Conservation (phyloP, 2,113 vertebrate genomes). For the Oryzias melastigma region DNA sequence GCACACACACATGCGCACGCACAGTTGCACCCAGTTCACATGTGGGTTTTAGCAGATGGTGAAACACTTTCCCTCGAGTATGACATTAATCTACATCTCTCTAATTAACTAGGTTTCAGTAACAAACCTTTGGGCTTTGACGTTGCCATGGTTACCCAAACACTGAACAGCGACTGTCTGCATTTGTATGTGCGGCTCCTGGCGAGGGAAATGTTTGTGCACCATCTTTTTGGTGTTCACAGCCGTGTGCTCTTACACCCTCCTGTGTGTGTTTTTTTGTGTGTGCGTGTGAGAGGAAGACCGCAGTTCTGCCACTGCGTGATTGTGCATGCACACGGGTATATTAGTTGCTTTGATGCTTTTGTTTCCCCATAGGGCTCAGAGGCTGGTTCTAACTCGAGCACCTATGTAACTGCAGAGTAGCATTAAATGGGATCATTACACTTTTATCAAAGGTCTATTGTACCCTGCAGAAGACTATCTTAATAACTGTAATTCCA, state of each 20-base stretch:
- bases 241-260: constrained; percentile 7
- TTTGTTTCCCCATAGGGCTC: constrained; percentile 47
- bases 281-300: constrained; percentile 13
- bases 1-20: neutral
- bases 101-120: constrained; percentile 81
- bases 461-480: constrained; percentile 32
- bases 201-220: constrained; percentile 29
- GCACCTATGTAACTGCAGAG: constrained; percentile 30
- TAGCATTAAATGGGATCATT: constrained; percentile 33
- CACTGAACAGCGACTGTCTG: constrained; percentile 56
- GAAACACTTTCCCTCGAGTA: constrained; percentile 73
- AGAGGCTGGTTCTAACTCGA: constrained; percentile 44
- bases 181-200: constrained; percentile 37
- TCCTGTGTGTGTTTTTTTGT: neutral
- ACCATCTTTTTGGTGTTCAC: constrained; percentile 11
- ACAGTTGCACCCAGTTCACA: constrained; percentile 24
- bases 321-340: constrained; percentile 58
- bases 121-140: constrained; percentile 80
- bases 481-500: constrained; percentile 35
- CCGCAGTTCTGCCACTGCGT: constrained; percentile 25
- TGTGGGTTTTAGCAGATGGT: constrained; percentile 76
- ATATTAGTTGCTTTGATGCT: constrained; percentile 58
- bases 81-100: constrained; percentile 44
- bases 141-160: constrained; percentile 78
- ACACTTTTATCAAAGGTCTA: constrained; percentile 36